phyloP scores from a whole-genome alignment of 1,140 invertebrate species.

The Elymnias hypermnestra region DNA sequence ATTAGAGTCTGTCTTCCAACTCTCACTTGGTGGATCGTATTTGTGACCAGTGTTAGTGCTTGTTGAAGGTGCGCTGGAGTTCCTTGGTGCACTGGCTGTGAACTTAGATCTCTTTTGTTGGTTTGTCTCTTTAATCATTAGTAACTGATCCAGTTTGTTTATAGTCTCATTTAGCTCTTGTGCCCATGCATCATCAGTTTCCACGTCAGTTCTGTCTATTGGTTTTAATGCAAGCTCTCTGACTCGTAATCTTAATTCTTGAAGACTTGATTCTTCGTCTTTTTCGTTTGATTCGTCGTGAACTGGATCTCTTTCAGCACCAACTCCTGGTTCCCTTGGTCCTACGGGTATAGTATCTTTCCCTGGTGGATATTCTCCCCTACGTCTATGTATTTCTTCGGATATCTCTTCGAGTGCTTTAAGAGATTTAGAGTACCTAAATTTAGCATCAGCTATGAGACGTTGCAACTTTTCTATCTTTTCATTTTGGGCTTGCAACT shows the following conservation, averaged over 20 bases:
- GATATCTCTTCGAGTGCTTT: conserved; percentile 93
- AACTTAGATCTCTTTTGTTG: conserved; percentile 67
- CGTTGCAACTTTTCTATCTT: conserved; percentile 88
- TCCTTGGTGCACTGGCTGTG: conserved; percentile 48
- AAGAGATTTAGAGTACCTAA: conserved; percentile 89
- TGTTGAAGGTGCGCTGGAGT: conserved; percentile 55
- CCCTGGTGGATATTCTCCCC: conserved; percentile 59
- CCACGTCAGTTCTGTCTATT: conserved; percentile 78
- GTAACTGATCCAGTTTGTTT: conserved; percentile 80
- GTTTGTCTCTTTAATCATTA: conserved; percentile 79
- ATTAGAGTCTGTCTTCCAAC: conserved; percentile 39
- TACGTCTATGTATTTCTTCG: conserved; percentile 91
- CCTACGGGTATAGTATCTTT: conserved; percentile 75
- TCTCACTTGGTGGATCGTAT: conserved; percentile 40
- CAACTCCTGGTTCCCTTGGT: conserved; percentile 92
- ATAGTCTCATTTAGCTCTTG: conserved; percentile 79
- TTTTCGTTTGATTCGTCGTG: conserved; percentile 66
- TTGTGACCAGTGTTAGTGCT: conserved; percentile 41
- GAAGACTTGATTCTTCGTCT: conserved; percentile 65
- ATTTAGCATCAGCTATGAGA: conserved; percentile 87
- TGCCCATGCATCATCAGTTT: conserved; percentile 79
- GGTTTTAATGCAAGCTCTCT: conserved; percentile 79
- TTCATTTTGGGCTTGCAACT: conserved; percentile 91
- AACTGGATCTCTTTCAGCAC: conserved; percentile 84
- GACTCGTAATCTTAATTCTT: conserved; percentile 76